A percentile compares a stretch with the other conserved stretches of the same genome.
These are phyloP conservation scores for Phainopepla nitens DNA, from an alignment of 2,113 vertebrate genomes.

Conservation along the genomic window DNA sequence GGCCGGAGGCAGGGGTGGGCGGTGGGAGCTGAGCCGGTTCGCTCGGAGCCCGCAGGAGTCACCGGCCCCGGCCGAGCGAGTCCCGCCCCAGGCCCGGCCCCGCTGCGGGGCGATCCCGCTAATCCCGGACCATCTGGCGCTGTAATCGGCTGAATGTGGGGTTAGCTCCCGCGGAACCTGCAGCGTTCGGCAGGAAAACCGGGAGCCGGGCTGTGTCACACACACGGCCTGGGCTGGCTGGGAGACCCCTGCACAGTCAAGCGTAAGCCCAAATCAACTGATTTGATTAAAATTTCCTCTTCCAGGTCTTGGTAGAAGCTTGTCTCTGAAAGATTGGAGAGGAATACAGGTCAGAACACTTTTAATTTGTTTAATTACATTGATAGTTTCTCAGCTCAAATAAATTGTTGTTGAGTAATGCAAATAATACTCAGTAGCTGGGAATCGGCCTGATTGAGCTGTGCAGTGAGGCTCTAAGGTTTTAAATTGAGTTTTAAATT, in stretches of 20 bases:
- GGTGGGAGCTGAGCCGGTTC: background rate
- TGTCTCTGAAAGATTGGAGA: background rate
- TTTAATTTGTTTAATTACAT: background rate
- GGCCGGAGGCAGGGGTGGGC: background rate
- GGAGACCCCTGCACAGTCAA: background rate
- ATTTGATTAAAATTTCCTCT: background rate
- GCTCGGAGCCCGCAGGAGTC: background rate
- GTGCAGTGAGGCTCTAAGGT: background rate
- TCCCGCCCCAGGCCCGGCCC: background rate
- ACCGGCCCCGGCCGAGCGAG: background rate
- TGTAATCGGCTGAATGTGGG: fast-evolving
- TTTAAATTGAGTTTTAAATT: background rate
- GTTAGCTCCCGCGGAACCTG: background rate
- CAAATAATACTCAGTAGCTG: background rate
- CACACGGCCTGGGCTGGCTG: background rate
- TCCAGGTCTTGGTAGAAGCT: background rate
- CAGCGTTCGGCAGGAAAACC: background rate
- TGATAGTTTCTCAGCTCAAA: background rate
- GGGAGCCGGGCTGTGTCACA: background rate
- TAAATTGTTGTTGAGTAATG: background rate
- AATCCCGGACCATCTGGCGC: background rate
- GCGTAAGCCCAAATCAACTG: background rate
- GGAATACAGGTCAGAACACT: background rate
- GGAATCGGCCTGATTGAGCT: background rate
- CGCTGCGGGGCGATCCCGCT: background rate